phyloP scores from a whole-genome alignment of 2,888 invertebrate genomes.

The Panopea generosa region DNA sequence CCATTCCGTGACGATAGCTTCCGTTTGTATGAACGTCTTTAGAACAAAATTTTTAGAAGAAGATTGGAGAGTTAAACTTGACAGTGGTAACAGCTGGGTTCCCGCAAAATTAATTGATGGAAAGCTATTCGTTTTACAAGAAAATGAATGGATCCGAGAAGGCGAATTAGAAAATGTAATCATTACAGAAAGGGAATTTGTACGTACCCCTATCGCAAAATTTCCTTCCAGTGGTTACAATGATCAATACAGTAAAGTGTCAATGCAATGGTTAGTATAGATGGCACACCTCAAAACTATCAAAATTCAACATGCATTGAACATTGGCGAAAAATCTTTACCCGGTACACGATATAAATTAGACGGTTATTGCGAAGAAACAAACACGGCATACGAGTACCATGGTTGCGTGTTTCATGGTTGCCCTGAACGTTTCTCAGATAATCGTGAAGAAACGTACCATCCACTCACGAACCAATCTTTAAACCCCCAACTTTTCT shows the following conservation, averaged over 20 bases:
- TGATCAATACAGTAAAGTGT: conserved; percentile 39
- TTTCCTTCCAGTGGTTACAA: conserved; percentile 33
- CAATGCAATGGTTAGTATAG: conserved; percentile 54
- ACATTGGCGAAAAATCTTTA: conserved; percentile 24
- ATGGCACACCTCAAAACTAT: not conserved
- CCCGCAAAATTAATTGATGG: conserved; percentile 17
- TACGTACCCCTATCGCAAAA: conserved; percentile 36
- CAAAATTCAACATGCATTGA: conserved; percentile 27
- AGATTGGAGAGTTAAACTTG: conserved; percentile 39
- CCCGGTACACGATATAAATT: conserved; percentile 24
- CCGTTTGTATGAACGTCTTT: conserved; percentile 37
- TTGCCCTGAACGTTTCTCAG: conserved; percentile 22
- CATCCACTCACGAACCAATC: conserved; percentile 15
- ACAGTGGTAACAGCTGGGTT: conserved; percentile 21
- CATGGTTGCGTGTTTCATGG: conserved; percentile 44
- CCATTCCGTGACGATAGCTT: conserved; percentile 41
- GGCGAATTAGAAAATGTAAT: conserved; percentile 5
- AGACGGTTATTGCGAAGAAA: conserved; percentile 22
- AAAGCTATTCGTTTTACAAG: conserved; percentile 7
- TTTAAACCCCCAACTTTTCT: too few species aligned
- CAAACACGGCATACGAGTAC: conserved; percentile 36
- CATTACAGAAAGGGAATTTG: conserved; percentile 11
- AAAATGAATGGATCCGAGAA: conserved; percentile 28
- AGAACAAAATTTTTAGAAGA: conserved; percentile 38
- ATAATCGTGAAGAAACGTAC: conserved; percentile 8